Conservation (phyloP, 2,797 vertebrate genomes). For the Phoeniculus purpureus region DNA sequence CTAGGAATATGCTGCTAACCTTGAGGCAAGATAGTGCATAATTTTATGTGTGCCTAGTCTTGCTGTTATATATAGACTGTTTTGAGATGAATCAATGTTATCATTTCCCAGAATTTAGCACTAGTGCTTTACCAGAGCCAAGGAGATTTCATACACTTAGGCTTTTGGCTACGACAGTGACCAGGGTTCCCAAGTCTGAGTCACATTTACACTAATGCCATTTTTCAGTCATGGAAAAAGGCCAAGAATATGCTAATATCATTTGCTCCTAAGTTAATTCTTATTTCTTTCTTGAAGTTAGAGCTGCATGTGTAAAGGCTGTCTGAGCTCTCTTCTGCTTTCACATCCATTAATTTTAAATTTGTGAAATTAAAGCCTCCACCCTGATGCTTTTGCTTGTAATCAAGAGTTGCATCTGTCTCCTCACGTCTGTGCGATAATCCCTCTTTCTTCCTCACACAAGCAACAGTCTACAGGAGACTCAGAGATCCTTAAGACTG, state of each 20-base stretch:
- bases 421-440: not conserved
- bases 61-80: conserved; percentile 68
- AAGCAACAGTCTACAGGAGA: not conserved
- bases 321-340: not conserved
- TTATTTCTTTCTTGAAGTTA: not conserved
- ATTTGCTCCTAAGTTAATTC: not conserved
- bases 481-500: not conserved
- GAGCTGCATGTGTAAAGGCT: not conserved
- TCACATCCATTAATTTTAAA: not conserved
- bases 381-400: not conserved
- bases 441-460: not conserved
- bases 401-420: not conserved
- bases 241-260: conserved; percentile 31
- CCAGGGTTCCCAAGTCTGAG: conserved; percentile 38
- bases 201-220: conserved; percentile 48
- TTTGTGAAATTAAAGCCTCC: conserved; percentile 4
- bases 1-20: conserved; percentile 65
- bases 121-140: conserved; percentile 46
- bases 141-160: conserved; percentile 52
- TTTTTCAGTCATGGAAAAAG: conserved; percentile 34
- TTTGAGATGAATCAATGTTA: conserved; percentile 65
- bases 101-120: conserved; percentile 65
- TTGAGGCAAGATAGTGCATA: conserved; percentile 67
- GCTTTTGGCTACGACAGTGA: conserved; percentile 45
- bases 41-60: conserved; percentile 59